Conservation (phyloP, 1,140 invertebrate species). For the Stegodyphus mimosarum region DNA sequence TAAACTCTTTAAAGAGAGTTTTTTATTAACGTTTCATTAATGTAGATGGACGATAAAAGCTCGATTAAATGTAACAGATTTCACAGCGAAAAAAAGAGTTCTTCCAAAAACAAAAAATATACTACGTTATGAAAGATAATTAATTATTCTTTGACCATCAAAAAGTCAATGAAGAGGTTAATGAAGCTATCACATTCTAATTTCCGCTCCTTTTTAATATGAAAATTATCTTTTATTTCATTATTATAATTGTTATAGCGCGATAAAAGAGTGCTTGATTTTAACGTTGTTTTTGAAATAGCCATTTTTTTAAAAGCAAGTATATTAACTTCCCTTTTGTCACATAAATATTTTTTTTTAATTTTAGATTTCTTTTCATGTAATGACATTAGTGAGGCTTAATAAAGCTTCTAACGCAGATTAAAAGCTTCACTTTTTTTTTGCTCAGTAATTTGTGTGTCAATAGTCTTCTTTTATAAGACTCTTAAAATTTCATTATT, state of each 20-base stretch:
- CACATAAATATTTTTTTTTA: background rate
- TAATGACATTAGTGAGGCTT: slow-evolving; percentile 33
- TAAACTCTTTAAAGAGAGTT: background rate
- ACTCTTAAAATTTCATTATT: background rate
- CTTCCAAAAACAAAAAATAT: slow-evolving; percentile 9
- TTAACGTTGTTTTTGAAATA: background rate
- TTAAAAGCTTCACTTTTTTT: slow-evolving; percentile 27
- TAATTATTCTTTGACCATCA: slow-evolving; percentile 50
- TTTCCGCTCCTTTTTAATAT: slow-evolving; percentile 44
- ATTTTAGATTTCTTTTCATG: background rate
- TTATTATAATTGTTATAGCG: slow-evolving; percentile 29
- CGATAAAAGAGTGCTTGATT: slow-evolving; percentile 41
- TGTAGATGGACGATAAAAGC: slow-evolving; percentile 43
- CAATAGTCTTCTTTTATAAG: background rate
- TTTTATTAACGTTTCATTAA: slow-evolving; percentile 39
- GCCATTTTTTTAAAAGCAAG: background rate
- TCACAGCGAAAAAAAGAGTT: slow-evolving; percentile 9
- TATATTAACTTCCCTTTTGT: background rate
- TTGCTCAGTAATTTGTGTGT: slow-evolving; percentile 12
- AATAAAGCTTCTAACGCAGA: slow-evolving; percentile 30
- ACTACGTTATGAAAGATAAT: slow-evolving; percentile 25
- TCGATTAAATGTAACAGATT: slow-evolving; percentile 44
- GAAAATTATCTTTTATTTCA: slow-evolving; percentile 30
- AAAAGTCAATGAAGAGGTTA: slow-evolving; percentile 56
- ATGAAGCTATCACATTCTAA: slow-evolving; percentile 56